These are phyloP conservation scores for Drosophila gaucha DNA, from an alignment of 2,888 invertebrate genomes.

Conservation along the genomic window DNA sequence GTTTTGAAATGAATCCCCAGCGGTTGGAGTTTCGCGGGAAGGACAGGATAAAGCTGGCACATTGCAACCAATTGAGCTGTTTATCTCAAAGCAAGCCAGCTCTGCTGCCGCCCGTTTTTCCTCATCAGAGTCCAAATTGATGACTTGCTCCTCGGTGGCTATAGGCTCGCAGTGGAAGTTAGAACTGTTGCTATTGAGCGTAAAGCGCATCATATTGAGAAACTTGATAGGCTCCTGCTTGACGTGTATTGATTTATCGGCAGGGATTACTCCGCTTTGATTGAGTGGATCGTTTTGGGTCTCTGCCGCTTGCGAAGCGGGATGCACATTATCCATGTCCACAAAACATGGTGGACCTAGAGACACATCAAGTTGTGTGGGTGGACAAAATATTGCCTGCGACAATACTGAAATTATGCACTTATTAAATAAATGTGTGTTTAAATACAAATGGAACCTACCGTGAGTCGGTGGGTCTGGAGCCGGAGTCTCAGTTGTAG, in stretches of 20 bases:
- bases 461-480: too few species aligned
- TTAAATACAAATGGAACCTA: not conserved
- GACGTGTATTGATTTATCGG: not conserved
- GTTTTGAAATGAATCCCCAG: not conserved
- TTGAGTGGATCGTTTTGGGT: slow-evolving; percentile 46
- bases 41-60: too few species aligned
- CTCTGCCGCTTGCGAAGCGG: slow-evolving; percentile 24
- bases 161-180: slow-evolving; percentile 43
- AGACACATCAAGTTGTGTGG: slow-evolving; percentile 33
- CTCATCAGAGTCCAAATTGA: slow-evolving; percentile 37
- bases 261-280: not conserved
- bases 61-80: not conserved
- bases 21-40: not conserved
- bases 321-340: slow-evolving; percentile 31
- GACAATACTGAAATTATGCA: not conserved
- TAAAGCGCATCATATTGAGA: slow-evolving; percentile 51
- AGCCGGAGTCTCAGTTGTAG: not conserved
- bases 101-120: not conserved
- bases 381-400: slow-evolving; percentile 21
- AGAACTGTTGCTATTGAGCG: slow-evolving; percentile 6
- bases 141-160: slow-evolving; percentile 40
- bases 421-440: not conserved
- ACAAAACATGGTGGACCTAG: slow-evolving; percentile 32
- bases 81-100: slow-evolving; percentile 40
- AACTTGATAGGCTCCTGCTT: slow-evolving; percentile 52